Evolutionary conservation across 1,140 invertebrate genomes (phyloP).

Genomic region (Harpegnathos saltator): DNA sequence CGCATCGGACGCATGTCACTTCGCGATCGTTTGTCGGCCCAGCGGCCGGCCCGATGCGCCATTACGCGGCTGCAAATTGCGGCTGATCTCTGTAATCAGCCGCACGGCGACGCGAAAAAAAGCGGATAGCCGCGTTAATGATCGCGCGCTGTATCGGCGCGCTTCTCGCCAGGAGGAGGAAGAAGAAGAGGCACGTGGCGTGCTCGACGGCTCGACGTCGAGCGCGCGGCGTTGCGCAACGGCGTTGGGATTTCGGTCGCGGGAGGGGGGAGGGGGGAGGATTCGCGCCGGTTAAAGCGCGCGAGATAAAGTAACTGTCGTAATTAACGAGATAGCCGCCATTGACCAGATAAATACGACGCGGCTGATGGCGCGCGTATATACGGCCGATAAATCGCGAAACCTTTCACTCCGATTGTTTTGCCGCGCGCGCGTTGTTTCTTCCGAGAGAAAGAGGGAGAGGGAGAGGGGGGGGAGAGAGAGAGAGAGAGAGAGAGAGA

Average conservation of each 20-base stretch:
- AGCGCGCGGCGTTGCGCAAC: constrained; percentile 17
- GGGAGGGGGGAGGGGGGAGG: no score
- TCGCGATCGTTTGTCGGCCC: constrained; percentile 1
- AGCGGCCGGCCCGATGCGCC: constrained; percentile 4
- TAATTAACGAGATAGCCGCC: background rate
- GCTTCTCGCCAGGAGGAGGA: background rate
- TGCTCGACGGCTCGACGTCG: constrained; percentile 3
- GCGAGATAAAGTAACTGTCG: background rate
- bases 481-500: no score
- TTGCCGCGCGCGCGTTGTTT: background rate
- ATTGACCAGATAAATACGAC: background rate
- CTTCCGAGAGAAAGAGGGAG: no score
- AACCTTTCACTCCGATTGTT: background rate
- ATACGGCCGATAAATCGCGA: background rate
- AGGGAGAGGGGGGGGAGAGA: no score
- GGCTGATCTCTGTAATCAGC: constrained; percentile 35
- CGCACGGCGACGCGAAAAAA: constrained; percentile 27
- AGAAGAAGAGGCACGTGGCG: background rate
- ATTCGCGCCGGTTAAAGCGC: background rate
- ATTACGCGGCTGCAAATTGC: constrained; percentile 31
- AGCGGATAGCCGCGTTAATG: background rate
- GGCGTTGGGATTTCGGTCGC: background rate
- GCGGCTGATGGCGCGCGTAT: background rate
- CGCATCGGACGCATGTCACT: constrained; percentile 20
- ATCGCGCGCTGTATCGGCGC: background rate